These are phyloP conservation scores for Stegastes partitus DNA, from an alignment of 2,113 vertebrate species.

Conservation along the genomic window DNA sequence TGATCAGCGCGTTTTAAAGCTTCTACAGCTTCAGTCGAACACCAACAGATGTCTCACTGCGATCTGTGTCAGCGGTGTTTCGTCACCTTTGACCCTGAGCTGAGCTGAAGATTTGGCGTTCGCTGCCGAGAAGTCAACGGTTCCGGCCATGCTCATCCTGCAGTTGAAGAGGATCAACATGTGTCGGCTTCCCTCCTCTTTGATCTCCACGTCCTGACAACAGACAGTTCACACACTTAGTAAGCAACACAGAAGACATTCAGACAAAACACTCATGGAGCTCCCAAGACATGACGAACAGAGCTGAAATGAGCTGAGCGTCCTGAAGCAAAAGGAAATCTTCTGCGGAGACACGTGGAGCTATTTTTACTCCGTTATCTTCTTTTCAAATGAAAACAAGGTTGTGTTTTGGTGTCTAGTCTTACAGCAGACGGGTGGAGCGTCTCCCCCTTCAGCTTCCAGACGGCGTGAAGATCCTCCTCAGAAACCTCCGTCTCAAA, in stretches of 20 bases:
- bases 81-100: constrained; percentile 95
- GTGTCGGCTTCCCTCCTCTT: constrained; percentile 93
- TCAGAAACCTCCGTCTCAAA: constrained; percentile 98
- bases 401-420: background rate
- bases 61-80: background rate
- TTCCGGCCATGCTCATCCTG: constrained; percentile 91
- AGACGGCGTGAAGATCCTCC: constrained; percentile 91
- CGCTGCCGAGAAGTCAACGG: constrained; percentile 94
- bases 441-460: constrained; percentile 95
- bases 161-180: constrained; percentile 92
- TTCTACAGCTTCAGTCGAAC: too few species aligned
- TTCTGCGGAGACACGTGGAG: too few species aligned
- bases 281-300: too few species aligned
- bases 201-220: constrained; percentile 88
- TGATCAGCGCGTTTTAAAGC: too few species aligned
- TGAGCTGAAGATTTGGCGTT: constrained; percentile 95
- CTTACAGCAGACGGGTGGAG: constrained; percentile 92
- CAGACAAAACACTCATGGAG: too few species aligned
- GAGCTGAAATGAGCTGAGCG: too few species aligned
- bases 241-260: too few species aligned
- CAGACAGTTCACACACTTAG: background rate
- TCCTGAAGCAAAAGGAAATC: too few species aligned
- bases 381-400: background rate
- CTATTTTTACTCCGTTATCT: background rate
- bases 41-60: background rate